Percentiles rank a stretch among this genome's conserved stretches.
Evolutionary conservation across 2,113 vertebrate genomes (phyloP).

Genomic region (Cyanoderma ruficeps): DNA sequence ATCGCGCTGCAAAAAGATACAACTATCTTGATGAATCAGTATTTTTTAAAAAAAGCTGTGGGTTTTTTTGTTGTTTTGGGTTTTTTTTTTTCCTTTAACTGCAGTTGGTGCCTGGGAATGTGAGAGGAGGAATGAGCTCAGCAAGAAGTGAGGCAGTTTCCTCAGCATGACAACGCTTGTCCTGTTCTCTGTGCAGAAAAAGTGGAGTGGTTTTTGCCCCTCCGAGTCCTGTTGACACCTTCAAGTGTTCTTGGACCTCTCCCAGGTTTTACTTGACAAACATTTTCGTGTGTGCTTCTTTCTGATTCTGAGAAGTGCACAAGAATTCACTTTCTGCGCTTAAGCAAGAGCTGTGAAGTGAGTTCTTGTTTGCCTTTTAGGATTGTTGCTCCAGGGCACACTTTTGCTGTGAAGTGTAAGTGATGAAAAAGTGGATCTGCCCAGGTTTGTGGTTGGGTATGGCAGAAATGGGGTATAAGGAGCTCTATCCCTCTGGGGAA

Average conservation of each 20-base stretch:
- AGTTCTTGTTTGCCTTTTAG: constrained; percentile 34
- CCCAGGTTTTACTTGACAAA: background rate
- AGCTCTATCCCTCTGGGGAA: background rate
- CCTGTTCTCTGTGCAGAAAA: background rate
- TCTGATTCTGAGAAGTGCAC: background rate
- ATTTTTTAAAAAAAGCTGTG: background rate
- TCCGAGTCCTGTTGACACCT: background rate
- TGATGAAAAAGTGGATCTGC: constrained; percentile 40
- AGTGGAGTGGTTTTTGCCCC: background rate
- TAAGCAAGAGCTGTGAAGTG: background rate
- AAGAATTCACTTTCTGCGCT: background rate
- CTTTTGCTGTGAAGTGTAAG: background rate
- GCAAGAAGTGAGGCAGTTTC: background rate
- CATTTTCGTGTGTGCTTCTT: background rate
- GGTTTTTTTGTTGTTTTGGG: background rate
- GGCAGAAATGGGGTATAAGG: background rate
- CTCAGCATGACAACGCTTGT: background rate
- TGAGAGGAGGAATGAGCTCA: background rate
- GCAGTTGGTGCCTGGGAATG: background rate
- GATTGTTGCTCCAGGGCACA: background rate
- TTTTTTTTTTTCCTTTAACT: background rate
- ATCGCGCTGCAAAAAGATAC: constrained; percentile 55
- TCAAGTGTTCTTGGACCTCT: background rate
- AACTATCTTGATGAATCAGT: constrained; percentile 26
- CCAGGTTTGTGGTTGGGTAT: background rate